Evolutionary conservation across 2,888 invertebrate genomes (phyloP), one percentile per base, ranked within the genome.

Genomic region (Marronus borbonicus): DNA sequence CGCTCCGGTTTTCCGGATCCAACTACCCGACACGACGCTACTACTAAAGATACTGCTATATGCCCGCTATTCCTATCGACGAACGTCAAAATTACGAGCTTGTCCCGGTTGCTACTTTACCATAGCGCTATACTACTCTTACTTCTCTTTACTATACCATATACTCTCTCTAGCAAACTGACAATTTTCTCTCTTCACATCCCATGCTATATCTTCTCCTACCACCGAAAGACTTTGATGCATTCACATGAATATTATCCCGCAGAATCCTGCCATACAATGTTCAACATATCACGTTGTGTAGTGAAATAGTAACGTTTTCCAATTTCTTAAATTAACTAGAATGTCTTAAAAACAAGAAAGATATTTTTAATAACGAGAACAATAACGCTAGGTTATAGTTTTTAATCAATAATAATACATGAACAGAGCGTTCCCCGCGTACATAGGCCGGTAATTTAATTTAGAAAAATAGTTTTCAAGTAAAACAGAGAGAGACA

Each of bases 1-100:
- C 85, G 85, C 86, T 85, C 87, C 69, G n/a, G 39, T 39, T 8
- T 8, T 39, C 39, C 44, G 44, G 44, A 44, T 44, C 44, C 12
- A 44, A 44, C 44, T 8, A 44, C 44, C 44, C 7, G 44, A 44
- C 28, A 55, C 70, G 69, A 20, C 31, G 52, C 70, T 44, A 44
- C 44, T 44, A 44, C 44, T 44, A 44, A 44, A 68, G 24, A 68
- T 68, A 55, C 52, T 17, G 52, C 52, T 55, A 55, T 17, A 44
- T 44, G 44, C 44, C 12, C 44, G 31, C 65, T 65, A 65, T 55
- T 55, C 17, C 55, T 55, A 60, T 24, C 60, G 66, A 44, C 39
- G 39, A 44, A 66, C 66, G 44, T 44, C 49, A 39, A 39, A 36
- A 66, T 66, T 66, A 39, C 66, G 66, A 66, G 39, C 39, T 44